Conservation (phyloP, 2,888 invertebrate species). For the Drosophila percnosoma region DNA sequence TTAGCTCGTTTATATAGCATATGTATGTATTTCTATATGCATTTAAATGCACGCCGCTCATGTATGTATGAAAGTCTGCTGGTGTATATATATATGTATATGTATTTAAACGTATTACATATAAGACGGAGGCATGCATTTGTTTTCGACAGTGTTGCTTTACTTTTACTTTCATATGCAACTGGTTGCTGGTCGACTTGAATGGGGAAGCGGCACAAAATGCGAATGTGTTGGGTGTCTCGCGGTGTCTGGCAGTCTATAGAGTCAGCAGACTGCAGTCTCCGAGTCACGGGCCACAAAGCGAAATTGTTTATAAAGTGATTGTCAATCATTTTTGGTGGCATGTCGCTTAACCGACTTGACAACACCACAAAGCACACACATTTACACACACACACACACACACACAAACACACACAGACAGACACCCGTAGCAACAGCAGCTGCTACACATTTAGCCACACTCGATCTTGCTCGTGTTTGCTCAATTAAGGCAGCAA, state of each 20-base stretch:
- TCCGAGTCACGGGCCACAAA: slow-evolving; percentile 56
- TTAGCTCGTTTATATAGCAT: slow-evolving; percentile 15
- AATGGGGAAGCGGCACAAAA: slow-evolving; percentile 66
- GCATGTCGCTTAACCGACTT: slow-evolving; percentile 76
- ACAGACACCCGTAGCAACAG: slow-evolving; percentile 16
- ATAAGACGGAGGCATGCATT: slow-evolving; percentile 52
- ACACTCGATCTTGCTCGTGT: slow-evolving; percentile 27
- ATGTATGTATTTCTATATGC: slow-evolving; percentile 15
- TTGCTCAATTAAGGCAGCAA: slow-evolving; percentile 56
- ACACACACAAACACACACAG: slow-evolving; percentile 15
- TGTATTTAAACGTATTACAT: slow-evolving; percentile 42
- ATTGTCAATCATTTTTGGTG: slow-evolving; percentile 79
- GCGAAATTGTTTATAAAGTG: slow-evolving; percentile 78
- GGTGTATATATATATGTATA: slow-evolving; percentile 1
- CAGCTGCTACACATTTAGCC: slow-evolving; percentile 65
- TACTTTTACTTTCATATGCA: slow-evolving; percentile 81
- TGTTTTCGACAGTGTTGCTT: slow-evolving; percentile 71
- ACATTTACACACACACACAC: slow-evolving; percentile 21
- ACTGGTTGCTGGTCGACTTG: slow-evolving; percentile 65
- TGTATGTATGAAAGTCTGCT: background rate
- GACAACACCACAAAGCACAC: slow-evolving; percentile 57
- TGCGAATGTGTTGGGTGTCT: slow-evolving; percentile 43
- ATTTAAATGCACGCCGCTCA: slow-evolving; percentile 41
- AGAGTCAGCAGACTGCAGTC: slow-evolving; percentile 38
- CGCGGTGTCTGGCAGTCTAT: slow-evolving; percentile 37